These are phyloP conservation scores for Pollenia griseotomentosa DNA, from an alignment of 2,888 invertebrate genomes.

Conservation along the genomic window DNA sequence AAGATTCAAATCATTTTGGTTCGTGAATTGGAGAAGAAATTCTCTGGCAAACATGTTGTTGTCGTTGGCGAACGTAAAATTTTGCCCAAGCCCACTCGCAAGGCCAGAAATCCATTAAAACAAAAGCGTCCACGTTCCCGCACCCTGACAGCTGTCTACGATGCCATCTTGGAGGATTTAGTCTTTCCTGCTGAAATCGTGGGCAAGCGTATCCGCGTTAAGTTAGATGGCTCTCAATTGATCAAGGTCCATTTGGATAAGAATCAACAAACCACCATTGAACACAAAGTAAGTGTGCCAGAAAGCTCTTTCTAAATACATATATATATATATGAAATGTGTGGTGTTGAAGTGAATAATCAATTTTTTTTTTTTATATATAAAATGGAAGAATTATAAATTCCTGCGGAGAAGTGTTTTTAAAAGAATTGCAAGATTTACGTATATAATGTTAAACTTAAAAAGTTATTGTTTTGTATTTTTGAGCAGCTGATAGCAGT, in stretches of 20 bases:
- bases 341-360: too few relatives aligned
- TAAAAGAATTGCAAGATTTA: neutral
- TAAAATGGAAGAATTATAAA: too few relatives aligned
- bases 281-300: slow-evolving; percentile 93
- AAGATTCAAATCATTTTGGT: slow-evolving; percentile 98
- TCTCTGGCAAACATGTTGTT: slow-evolving; percentile 99
- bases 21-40: slow-evolving; percentile 99
- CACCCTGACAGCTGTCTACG: slow-evolving; percentile 98
- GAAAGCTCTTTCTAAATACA: too few relatives aligned
- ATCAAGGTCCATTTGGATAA: slow-evolving; percentile 99
- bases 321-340: neutral
- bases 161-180: slow-evolving; percentile 98
- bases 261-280: slow-evolving; percentile 99
- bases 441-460: too few relatives aligned
- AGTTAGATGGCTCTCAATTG: slow-evolving; percentile 97
- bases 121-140: slow-evolving; percentile 91
- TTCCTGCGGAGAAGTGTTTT: too few relatives aligned
- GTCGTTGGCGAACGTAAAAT: slow-evolving; percentile 99
- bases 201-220: slow-evolving; percentile 98
- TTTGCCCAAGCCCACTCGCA: slow-evolving; percentile 98
- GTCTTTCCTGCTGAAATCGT: slow-evolving; percentile 99
- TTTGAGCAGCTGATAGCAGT: too few relatives aligned
- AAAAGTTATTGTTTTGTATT: too few relatives aligned
- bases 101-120: slow-evolving; percentile 92
- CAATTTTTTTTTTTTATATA: too few relatives aligned